These are phyloP conservation scores for Arrhamphus sclerolepis DNA, from an alignment of 2,797 vertebrate species.

Conservation along the genomic window DNA sequence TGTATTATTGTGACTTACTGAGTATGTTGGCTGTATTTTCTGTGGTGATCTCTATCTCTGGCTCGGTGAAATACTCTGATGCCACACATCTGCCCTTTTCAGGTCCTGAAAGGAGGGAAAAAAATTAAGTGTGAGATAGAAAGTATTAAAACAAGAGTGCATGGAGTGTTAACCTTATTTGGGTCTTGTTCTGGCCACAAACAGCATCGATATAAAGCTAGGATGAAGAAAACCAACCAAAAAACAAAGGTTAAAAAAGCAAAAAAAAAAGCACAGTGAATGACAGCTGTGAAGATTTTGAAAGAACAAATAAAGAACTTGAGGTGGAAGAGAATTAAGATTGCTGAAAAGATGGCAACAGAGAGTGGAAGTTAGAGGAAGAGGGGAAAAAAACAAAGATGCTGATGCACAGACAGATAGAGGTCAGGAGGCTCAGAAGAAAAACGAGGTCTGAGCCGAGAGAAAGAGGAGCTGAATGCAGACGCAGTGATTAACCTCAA, in stretches of 20 bases:
- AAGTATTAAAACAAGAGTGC: background rate
- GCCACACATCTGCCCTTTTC: slow-evolving; percentile 87
- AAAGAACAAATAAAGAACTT: slow-evolving; percentile 10
- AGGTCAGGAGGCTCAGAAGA: slow-evolving; percentile 36
- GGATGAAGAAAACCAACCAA: slow-evolving; percentile 2
- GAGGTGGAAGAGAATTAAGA: background rate
- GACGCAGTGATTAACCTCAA: slow-evolving; percentile 45
- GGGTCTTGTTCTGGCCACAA: slow-evolving; percentile 3
- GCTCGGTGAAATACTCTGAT: slow-evolving; percentile 88
- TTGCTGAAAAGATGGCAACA: background rate
- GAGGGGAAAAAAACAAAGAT: slow-evolving; percentile 23
- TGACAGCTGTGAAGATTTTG: background rate
- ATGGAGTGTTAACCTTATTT: rapidly evolving
- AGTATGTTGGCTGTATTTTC: slow-evolving; percentile 93
- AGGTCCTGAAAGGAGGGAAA: slow-evolving; percentile 56
- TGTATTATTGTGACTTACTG: slow-evolving; percentile 76
- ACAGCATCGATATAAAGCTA: slow-evolving; percentile 5
- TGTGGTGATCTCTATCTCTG: slow-evolving; percentile 89
- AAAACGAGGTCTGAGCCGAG: slow-evolving; percentile 36
- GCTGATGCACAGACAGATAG: slow-evolving; percentile 39
- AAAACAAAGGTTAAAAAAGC: slow-evolving; percentile 6
- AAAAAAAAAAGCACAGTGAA: slow-evolving; percentile 2
- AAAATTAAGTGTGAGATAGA: background rate
- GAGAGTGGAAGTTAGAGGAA: slow-evolving; percentile 7
- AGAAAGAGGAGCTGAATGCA: slow-evolving; percentile 41